phyloP scores from a whole-genome alignment of 2,797 vertebrate species.

The Propithecus perrieri region DNA sequence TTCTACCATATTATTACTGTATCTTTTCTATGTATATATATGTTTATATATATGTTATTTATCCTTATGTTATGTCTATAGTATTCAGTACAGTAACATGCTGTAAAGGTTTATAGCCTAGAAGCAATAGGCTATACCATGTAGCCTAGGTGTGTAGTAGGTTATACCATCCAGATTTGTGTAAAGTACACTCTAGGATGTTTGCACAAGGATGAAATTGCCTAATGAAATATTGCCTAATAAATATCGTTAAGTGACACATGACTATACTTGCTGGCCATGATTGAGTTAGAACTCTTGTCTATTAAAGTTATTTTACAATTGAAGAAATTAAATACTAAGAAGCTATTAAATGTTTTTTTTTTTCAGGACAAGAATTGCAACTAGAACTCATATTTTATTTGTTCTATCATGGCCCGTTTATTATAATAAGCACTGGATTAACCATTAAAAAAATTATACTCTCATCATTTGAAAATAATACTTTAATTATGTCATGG shows the following conservation, averaged over 20 bases:
- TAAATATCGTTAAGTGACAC: no score
- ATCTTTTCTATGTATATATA: background rate
- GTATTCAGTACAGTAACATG: background rate
- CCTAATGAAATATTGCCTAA: background rate
- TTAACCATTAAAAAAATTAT: background rate
- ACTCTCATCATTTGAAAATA: background rate
- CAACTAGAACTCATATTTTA: background rate
- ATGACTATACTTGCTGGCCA: no score
- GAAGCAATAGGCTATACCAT: background rate
- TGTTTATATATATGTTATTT: background rate
- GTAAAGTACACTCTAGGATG: background rate
- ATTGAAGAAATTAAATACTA: background rate
- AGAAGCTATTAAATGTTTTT: background rate
- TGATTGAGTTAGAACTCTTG: background rate
- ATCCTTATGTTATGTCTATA: background rate
- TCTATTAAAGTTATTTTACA: background rate
- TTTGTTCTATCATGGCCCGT: background rate
- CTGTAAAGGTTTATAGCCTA: background rate
- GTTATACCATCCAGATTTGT: background rate
- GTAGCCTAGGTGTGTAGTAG: background rate
- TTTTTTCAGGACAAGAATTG: background rate
- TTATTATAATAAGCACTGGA: background rate
- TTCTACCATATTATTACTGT: background rate
- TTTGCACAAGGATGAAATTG: background rate
- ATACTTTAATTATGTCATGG: background rate